These are phyloP conservation scores for Trichacis sp. DNA, from an alignment of 2,888 invertebrate genomes.

Conservation along the genomic window DNA sequence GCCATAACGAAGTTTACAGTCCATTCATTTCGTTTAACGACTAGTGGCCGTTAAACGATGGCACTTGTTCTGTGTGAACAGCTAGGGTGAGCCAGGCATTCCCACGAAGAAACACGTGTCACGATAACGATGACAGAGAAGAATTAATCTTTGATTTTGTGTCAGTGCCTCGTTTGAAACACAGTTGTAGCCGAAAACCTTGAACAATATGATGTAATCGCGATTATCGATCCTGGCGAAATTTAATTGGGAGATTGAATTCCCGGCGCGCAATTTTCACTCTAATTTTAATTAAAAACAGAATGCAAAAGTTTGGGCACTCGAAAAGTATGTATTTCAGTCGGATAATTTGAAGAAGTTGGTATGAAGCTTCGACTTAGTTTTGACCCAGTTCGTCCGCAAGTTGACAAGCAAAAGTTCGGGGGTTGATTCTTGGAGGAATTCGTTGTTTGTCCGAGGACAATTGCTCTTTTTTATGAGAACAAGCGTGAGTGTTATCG, in stretches of 20 bases:
- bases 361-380: background rate
- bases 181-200: background rate
- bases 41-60: constrained; percentile 7
- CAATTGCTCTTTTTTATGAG: too few species aligned
- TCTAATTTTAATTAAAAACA: background rate
- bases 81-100: background rate
- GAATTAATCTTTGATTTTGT: background rate
- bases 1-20: constrained; percentile 9
- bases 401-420: constrained; percentile 26
- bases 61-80: background rate
- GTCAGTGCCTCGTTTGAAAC: background rate
- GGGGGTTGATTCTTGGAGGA: constrained; percentile 16
- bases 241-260: background rate
- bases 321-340: constrained; percentile 2
- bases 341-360: constrained; percentile 2
- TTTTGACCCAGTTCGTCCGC: constrained; percentile 22
- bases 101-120: background rate
- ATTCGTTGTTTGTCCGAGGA: background rate
- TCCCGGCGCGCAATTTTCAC: background rate
- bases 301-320: background rate
- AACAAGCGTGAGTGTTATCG: too few species aligned
- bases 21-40: constrained; percentile 10
- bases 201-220: background rate
- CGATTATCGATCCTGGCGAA: background rate
- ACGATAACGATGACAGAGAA: background rate